phyloP scores from a whole-genome alignment of 2,888 invertebrate genomes.

The Timema podura region DNA sequence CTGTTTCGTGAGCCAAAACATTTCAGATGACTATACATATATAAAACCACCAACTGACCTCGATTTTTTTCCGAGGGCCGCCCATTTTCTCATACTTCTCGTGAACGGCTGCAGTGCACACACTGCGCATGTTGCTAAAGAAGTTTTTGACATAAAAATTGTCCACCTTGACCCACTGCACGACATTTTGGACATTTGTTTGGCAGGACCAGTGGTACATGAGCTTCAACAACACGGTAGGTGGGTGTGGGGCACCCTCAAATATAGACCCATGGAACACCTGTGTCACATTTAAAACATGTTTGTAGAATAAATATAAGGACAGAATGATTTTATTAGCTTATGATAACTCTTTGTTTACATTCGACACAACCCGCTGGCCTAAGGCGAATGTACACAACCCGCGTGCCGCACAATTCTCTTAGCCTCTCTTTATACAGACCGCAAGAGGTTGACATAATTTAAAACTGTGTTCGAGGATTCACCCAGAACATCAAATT shows the following conservation, averaged over 20 bases:
- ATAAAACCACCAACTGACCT: conserved; percentile 44
- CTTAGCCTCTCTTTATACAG: too few species aligned
- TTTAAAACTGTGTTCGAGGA: too few species aligned
- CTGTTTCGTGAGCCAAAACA: too few species aligned
- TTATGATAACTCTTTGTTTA: too few species aligned
- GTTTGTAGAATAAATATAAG: too few species aligned
- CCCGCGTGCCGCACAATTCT: too few species aligned
- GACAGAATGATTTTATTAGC: too few species aligned
- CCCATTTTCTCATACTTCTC: conserved; percentile 71
- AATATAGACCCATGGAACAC: conserved; percentile 82
- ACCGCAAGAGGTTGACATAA: too few species aligned
- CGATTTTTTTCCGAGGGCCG: conserved; percentile 65
- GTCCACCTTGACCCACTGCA: conserved; percentile 82
- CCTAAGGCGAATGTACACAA: too few species aligned
- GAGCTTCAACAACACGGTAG: conserved; percentile 74
- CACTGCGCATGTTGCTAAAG: conserved; percentile 68
- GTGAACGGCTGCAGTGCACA: conserved; percentile 76
- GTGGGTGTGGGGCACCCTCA: conserved; percentile 79
- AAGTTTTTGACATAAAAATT: conserved; percentile 62
- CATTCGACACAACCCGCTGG: too few species aligned
- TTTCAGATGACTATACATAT: too few species aligned
- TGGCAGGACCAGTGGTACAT: conserved; percentile 92
- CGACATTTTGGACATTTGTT: conserved; percentile 82
- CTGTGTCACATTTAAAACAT: conserved; percentile 22
- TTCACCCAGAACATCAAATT: too few species aligned